A percentile compares a stretch with the other conserved stretches of the same genome.
Conservation (phyloP, 1,140 invertebrate genomes). For the Muscidifurax raptorellus region DNA sequence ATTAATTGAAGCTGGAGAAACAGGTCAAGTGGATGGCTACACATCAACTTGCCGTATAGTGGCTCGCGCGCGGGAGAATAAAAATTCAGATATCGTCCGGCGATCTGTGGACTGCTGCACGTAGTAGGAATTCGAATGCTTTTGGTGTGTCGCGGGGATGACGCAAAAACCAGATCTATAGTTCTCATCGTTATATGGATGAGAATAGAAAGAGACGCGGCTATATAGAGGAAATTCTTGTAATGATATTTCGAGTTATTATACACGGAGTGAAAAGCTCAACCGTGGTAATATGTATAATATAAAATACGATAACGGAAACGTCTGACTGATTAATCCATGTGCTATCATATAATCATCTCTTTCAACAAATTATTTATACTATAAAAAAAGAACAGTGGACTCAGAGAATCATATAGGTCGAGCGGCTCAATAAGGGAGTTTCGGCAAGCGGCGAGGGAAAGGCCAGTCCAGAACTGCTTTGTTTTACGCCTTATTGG, state of each 20-base stretch:
- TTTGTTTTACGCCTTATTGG: too few species aligned
- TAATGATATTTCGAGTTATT: not conserved
- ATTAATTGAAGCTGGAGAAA: not conserved
- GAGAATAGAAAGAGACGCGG: not conserved
- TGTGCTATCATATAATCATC: too few species aligned
- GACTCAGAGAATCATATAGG: too few species aligned
- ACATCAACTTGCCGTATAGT: not conserved
- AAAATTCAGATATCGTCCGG: not conserved
- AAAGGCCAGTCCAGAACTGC: too few species aligned
- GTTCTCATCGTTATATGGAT: not conserved
- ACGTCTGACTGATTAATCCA: too few species aligned
- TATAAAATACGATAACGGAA: not conserved
- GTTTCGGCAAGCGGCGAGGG: too few species aligned
- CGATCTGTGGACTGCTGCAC: not conserved
- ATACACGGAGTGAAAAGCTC: too few species aligned
- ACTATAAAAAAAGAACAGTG: too few species aligned
- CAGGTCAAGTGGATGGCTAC: not conserved
- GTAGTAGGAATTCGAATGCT: not conserved
- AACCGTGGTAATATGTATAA: too few species aligned
- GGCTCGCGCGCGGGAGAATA: not conserved
- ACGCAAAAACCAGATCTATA: not conserved
- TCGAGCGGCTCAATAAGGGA: too few species aligned
- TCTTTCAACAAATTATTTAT: too few species aligned
- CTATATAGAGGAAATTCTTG: not conserved
- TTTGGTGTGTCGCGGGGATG: not conserved